Base-by-base conservation (phyloP, 1,140 invertebrate species). In the Philotrypesis tridentata region DNA sequence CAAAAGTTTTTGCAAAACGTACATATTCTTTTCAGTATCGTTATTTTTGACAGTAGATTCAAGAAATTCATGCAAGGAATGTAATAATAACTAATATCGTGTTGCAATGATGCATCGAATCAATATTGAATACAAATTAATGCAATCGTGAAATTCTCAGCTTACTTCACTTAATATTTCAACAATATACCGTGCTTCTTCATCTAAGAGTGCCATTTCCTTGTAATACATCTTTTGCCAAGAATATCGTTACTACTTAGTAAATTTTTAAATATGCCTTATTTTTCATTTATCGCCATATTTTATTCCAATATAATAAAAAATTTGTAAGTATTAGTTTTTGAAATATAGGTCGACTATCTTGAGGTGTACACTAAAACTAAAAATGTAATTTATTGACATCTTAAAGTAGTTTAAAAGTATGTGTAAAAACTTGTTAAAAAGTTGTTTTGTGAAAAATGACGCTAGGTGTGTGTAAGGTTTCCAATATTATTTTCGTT, bases 191-290 rank as follows among this genome's bases (percentile, higher is more conserved):
- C 87, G 88, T 90, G 87, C 86, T 90, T 90, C 89, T 90, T 90
- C 88, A 82, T 88, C 85, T 89, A 88, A 89, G 87, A 86, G 89
- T 90, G 89, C 89, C 89, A 90, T 90, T 86, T 83, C 85, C 73
- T 84, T 67, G 67, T 55, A 70, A 76, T n/a, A 65, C 60, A 63
- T 63, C 6, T 71, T 76, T 82, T 71, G 65, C 65, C 65, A 77
- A 75, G 5, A 80, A 65, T 37, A 9, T 37, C 40, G 17, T 75
- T 23, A 74, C 25, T 73, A 80, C 4, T 25, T 55, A 61, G 14
- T 29, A 65, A 63, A 55, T 55, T 48, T 5, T n/a, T 21, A 63
- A 23, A 55, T 37, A 14, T 37, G 23, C 40, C n/a, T 75, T 21
- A 80, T 65, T 37, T 80, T 80, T 37, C 2, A 68, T 67, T 71